phyloP scores from a whole-genome alignment of 2,888 invertebrate genomes.

The Punctoribates punctum region DNA sequence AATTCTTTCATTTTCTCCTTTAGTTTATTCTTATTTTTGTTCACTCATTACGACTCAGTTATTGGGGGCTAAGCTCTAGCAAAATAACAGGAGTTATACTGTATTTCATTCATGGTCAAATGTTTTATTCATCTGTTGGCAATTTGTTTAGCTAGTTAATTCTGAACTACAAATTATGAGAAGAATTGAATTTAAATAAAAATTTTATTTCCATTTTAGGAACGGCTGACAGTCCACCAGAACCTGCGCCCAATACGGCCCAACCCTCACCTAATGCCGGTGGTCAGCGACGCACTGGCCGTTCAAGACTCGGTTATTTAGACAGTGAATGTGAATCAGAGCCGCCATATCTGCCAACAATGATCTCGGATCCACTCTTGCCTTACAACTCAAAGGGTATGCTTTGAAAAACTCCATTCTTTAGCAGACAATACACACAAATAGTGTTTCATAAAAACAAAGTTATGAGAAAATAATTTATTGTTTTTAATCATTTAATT shows the following conservation, averaged over 20 bases:
- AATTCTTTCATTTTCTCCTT: background rate
- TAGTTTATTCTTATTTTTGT: too few relatives aligned
- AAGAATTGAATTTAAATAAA: background rate
- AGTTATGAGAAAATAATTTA: background rate
- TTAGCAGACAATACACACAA: background rate
- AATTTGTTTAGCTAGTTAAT: too few relatives aligned
- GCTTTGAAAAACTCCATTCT: background rate
- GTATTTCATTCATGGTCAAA: too few relatives aligned
- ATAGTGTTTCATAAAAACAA: background rate
- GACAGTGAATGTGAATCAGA: constrained; percentile 48
- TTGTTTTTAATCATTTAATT: background rate
- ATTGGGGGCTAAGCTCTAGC: too few relatives aligned
- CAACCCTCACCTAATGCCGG: constrained; percentile 44
- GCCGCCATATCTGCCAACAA: constrained; percentile 47
- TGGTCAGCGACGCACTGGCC: constrained; percentile 42
- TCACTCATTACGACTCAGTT: too few relatives aligned
- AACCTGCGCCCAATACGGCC: constrained; percentile 46
- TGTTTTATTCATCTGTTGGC: too few relatives aligned
- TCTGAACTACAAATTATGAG: too few relatives aligned
- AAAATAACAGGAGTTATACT: too few relatives aligned
- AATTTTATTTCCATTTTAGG: background rate
- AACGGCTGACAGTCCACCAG: constrained; percentile 47
- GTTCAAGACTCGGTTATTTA: constrained; percentile 46
- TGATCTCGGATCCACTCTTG: constrained; percentile 43
- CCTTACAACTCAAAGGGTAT: background rate